These are phyloP conservation scores for Drosophila nigromelanica DNA, from an alignment of 1,140 invertebrate species.

Conservation along the genomic window DNA sequence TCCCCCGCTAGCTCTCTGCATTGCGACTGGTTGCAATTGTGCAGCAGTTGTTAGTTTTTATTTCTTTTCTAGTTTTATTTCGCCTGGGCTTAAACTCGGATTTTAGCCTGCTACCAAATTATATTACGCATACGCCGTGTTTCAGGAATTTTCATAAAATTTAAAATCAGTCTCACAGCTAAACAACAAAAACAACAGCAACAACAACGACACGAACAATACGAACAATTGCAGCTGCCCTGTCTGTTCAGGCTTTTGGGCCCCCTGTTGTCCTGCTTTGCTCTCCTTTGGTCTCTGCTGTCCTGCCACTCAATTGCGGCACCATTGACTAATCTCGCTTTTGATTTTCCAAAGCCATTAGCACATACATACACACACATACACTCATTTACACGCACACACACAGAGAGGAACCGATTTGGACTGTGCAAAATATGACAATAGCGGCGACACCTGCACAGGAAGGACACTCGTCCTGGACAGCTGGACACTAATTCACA, in stretches of 20 bases:
- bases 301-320: conserved; percentile 56
- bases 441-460: conserved; percentile 44
- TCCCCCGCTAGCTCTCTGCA: not conserved
- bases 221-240: conserved; percentile 31
- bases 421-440: conserved; percentile 54
- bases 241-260: conserved; percentile 16
- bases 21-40: conserved; percentile 37
- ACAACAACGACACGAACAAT: conserved; percentile 20
- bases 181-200: conserved; percentile 13
- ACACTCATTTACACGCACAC: not conserved
- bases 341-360: conserved; percentile 64
- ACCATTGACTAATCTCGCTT: conserved; percentile 60
- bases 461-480: conserved; percentile 22
- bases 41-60: conserved; percentile 53
- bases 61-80: conserved; percentile 39
- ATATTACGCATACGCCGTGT: conserved; percentile 45
- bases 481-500: conserved; percentile 52
- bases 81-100: conserved; percentile 42
- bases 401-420: conserved; percentile 14
- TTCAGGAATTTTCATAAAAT: conserved; percentile 42
- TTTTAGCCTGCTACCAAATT: conserved; percentile 42
- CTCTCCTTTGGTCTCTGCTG: conserved; percentile 20
- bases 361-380: conserved; percentile 36
- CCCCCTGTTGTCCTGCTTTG: conserved; percentile 13
- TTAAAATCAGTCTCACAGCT: conserved; percentile 29